Conservation (phyloP, 2,797 vertebrate genomes). For the Sciurus carolinensis region DNA sequence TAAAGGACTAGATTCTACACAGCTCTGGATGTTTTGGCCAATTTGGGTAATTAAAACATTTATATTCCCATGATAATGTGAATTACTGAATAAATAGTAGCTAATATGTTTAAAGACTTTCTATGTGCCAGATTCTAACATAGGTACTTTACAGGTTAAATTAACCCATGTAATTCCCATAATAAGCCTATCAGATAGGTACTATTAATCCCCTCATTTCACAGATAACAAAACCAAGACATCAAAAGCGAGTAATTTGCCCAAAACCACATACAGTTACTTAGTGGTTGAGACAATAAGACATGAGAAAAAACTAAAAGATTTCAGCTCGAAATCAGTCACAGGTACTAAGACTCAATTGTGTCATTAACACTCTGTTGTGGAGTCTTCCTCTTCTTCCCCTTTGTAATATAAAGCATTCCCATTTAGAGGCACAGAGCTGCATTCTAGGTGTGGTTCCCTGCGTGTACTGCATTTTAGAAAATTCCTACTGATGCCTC, state of each 20-base stretch:
- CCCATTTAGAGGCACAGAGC: constrained; percentile 21
- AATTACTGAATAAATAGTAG: constrained; percentile 43
- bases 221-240: constrained; percentile 48
- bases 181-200: background rate
- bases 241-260: background rate
- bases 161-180: constrained; percentile 33
- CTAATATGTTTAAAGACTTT: constrained; percentile 38
- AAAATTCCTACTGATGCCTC: constrained; percentile 1
- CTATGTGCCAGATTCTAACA: background rate
- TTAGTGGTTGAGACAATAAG: constrained; percentile 7
- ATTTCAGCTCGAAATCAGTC: constrained; percentile 42
- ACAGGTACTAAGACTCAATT: constrained; percentile 23
- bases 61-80: constrained; percentile 42
- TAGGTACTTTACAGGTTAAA: background rate
- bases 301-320: constrained; percentile 34
- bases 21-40: constrained; percentile 48
- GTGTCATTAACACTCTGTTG: background rate
- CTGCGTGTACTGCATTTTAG: background rate
- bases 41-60: constrained; percentile 66
- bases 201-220: constrained; percentile 22
- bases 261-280: constrained; percentile 22
- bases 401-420: constrained; percentile 1
- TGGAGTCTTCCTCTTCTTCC: background rate
- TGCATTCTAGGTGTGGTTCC: background rate
- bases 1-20: background rate